A percentile compares a stretch with the other conserved stretches of the same genome.
Conservation (phyloP, 2,797 vertebrate genomes). For the Gambelia wislizenii region DNA sequence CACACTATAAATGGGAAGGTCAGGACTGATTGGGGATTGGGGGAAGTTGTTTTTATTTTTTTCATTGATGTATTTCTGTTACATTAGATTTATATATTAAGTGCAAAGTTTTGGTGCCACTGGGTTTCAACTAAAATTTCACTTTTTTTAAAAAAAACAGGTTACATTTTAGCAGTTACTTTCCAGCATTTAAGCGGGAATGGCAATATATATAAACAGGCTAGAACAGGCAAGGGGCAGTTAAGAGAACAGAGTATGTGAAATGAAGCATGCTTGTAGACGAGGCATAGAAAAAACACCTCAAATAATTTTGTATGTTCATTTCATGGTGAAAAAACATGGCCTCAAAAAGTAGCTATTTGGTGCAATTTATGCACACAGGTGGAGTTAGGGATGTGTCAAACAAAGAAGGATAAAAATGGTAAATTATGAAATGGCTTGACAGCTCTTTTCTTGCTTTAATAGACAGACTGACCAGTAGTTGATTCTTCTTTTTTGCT, state of each 20-base stretch:
- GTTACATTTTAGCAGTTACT: slow-evolving; percentile 79
- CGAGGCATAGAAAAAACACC: neutral
- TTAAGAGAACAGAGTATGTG: slow-evolving; percentile 9
- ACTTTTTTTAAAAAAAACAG: slow-evolving; percentile 70
- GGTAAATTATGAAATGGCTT: neutral
- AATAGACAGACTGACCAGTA: neutral
- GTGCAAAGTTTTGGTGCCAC: slow-evolving; percentile 79
- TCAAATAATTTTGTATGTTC: neutral
- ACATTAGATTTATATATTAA: slow-evolving; percentile 80
- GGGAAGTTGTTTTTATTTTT: slow-evolving; percentile 23
- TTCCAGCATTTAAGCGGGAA: slow-evolving; percentile 77
- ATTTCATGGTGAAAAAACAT: slow-evolving; percentile 2
- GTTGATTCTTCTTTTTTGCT: neutral
- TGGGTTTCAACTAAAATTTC: slow-evolving; percentile 69
- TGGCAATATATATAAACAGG: slow-evolving; percentile 75
- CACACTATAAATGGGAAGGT: slow-evolving; percentile 65
- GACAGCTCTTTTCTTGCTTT: neutral
- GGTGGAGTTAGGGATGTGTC: rapidly evolving
- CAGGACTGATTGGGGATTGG: slow-evolving; percentile 57
- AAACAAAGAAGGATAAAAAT: neutral
- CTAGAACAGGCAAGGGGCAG: slow-evolving; percentile 74
- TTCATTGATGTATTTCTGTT: slow-evolving; percentile 54
- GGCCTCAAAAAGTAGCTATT: neutral
- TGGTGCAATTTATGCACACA: rapidly evolving
- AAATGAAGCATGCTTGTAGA: slow-evolving; percentile 53